Base-by-base conservation (phyloP, 2,113 vertebrate genomes). In the Heterotis niloticus region DNA sequence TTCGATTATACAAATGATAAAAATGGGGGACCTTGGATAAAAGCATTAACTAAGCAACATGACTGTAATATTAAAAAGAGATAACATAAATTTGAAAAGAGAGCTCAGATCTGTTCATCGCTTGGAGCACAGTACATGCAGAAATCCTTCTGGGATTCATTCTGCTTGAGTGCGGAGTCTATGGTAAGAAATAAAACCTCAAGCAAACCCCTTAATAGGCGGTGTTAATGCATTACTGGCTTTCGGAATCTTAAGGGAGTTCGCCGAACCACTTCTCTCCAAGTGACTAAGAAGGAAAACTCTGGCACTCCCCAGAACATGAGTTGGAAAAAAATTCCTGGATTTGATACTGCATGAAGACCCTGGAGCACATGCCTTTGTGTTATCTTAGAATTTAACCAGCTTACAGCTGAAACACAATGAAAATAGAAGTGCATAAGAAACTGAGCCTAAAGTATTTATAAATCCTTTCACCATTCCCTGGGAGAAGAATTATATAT, bases 241-340 rank as follows among this genome's bases (percentile, higher is more conserved):
- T 76, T 66, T 66, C n/a, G 44, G 75, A 13, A 60, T 64, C 74
- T 66, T 52, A 51, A 62, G 29, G 59, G 44, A 65, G n/a, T 52
- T 26, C 20, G 52, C 23, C 17, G 18, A 66, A 77, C 65, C 28
- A 34, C 9, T 20, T 65, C 75, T 77, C 57, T 52, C 20, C 24
- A 64, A 66, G 75, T 24, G 75, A 54, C 17, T 14, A 28, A 24
- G 52, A 54, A 77, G 64, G 29, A 54, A 51, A 51, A 52, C 34
- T 26, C 62, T n/a, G 7, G 14, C 29, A 17, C 67, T 44, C 67
- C 14, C 14, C 29, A 26, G 60, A 14, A 52, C 64, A 77, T 1
- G 20, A 44, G 17, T 34, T 66, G 18, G 64, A 60, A 77, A 65
- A 77, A 4, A 44, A 64, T 65, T 59, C 62, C 51, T 54, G 29